Evolutionary conservation across 2,888 invertebrate genomes (phyloP).

Genomic region (Drosophila pseudotalamancana): DNA sequence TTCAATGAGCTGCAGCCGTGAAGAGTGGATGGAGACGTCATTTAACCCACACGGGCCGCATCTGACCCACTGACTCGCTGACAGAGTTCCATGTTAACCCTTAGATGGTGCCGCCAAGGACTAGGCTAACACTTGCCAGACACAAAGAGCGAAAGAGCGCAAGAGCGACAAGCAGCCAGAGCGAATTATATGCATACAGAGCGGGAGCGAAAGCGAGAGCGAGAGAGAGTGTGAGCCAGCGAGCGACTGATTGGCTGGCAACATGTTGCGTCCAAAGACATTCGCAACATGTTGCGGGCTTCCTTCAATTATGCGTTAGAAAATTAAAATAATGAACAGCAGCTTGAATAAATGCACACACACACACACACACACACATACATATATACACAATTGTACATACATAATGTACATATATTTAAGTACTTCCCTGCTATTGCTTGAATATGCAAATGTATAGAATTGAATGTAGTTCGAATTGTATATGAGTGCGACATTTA

Average conservation of each 20-base stretch:
- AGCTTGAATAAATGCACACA: slow-evolving; percentile 11
- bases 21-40: background rate
- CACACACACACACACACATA: slow-evolving; percentile 2
- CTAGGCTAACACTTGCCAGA: slow-evolving; percentile 29
- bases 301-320: slow-evolving; percentile 54
- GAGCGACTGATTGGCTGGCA: slow-evolving; percentile 39
- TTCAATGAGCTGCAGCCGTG: slow-evolving; percentile 55
- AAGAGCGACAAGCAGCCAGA: background rate
- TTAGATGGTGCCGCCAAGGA: slow-evolving; percentile 32
- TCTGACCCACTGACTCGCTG: slow-evolving; percentile 74
- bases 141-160: slow-evolving; percentile 1
- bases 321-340: slow-evolving; percentile 73
- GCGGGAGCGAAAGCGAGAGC: slow-evolving; percentile 2
- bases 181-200: background rate
- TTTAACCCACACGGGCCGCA: slow-evolving; percentile 27
- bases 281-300: slow-evolving; percentile 55
- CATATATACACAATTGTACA: background rate
- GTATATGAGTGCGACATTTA: slow-evolving; percentile 30
- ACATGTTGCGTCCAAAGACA: slow-evolving; percentile 25
- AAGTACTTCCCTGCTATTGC: slow-evolving; percentile 7
- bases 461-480: slow-evolving; percentile 44
- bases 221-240: background rate
- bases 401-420: background rate
- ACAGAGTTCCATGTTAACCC: slow-evolving; percentile 74
- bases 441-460: slow-evolving; percentile 62